A percentile compares a stretch with the other conserved stretches of the same genome.
Conservation (phyloP, 2,797 vertebrate species). For the Takifugu ocellatus region DNA sequence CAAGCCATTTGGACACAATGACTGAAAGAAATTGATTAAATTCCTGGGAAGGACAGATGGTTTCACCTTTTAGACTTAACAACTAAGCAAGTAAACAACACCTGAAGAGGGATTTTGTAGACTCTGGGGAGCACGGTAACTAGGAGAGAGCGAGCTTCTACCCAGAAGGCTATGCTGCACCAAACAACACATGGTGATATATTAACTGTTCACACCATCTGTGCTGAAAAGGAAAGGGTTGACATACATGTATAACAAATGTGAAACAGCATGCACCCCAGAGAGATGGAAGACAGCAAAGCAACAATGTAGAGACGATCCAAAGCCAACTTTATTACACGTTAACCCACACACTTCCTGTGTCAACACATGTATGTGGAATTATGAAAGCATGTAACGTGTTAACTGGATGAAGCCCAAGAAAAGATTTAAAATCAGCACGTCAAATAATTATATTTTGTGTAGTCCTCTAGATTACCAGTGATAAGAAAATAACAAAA, state of each 20-base stretch:
- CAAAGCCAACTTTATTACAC: neutral
- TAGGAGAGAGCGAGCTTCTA: neutral
- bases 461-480: too few relatives aligned
- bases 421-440: too few relatives aligned
- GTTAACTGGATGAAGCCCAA: too few relatives aligned
- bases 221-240: too few relatives aligned
- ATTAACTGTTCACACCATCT: too few relatives aligned
- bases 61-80: conserved; percentile 12
- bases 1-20: conserved; percentile 6
- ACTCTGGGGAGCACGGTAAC: neutral
- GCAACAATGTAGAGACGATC: conserved; percentile 23
- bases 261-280: too few relatives aligned
- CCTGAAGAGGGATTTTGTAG: conserved; percentile 11
- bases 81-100: conserved; percentile 2
- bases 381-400: too few relatives aligned
- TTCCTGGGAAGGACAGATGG: conserved; percentile 10
- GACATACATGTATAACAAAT: too few relatives aligned
- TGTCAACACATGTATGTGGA: neutral
- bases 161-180: neutral
- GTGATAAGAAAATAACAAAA: too few relatives aligned
- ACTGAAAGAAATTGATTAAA: conserved; percentile 21
- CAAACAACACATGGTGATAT: neutral
- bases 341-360: conserved; percentile 16
- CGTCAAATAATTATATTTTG: too few relatives aligned
- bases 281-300: neutral